Percentiles rank a stretch among this genome's conserved stretches.
phyloP scores from a whole-genome alignment of 2,797 vertebrate genomes.

The Hippoglossus hippoglossus region DNA sequence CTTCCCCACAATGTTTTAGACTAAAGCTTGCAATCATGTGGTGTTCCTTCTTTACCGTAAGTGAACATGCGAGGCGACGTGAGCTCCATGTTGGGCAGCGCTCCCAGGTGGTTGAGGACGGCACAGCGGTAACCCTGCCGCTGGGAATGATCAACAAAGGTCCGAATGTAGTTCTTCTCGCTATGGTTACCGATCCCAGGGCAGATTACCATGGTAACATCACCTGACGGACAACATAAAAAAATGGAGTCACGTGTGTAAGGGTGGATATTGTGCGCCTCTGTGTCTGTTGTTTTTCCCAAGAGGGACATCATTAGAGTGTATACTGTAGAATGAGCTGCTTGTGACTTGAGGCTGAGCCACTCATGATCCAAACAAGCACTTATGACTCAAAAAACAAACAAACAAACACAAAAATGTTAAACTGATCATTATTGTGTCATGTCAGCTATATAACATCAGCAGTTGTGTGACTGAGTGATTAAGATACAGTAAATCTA shows the following conservation, averaged over 20 bases:
- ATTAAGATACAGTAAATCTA: conserved; percentile 4
- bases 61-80: conserved; percentile 98
- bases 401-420: too few species aligned
- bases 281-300: conserved; percentile 32
- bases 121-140: conserved; percentile 95
- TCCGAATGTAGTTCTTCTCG: conserved; percentile 96
- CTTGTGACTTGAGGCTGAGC: conserved; percentile 13
- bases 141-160: conserved; percentile 96
- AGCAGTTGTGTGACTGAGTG: not conserved
- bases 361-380: not conserved
- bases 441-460: too few species aligned
- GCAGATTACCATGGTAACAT: conserved; percentile 97
- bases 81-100: conserved; percentile 92
- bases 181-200: conserved; percentile 98
- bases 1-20: too few species aligned
- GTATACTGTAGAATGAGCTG: conserved; percentile 14
- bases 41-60: conserved; percentile 84
- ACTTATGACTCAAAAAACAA: conserved; percentile 1
- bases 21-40: not conserved
- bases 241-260: conserved; percentile 20
- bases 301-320: conserved; percentile 52
- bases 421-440: not conserved
- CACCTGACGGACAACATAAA: conserved; percentile 81
- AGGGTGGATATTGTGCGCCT: conserved; percentile 16
- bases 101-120: conserved; percentile 95